Conservation (phyloP, 2,888 invertebrate species). For the Cryptus armator region DNA sequence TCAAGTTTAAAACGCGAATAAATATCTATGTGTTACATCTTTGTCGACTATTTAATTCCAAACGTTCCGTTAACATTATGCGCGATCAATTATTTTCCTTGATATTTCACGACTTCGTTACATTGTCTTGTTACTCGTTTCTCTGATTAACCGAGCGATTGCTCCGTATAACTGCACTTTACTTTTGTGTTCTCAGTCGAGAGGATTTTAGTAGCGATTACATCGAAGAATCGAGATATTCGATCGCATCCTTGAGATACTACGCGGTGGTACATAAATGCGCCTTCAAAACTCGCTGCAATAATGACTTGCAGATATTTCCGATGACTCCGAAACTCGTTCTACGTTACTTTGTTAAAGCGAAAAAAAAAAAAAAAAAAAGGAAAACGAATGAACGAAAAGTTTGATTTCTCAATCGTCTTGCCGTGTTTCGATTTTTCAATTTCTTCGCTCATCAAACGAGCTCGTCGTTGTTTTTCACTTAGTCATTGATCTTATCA, state of each 20-base stretch:
- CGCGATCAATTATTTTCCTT: constrained; percentile 62
- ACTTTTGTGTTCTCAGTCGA: constrained; percentile 47
- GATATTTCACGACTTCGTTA: constrained; percentile 65
- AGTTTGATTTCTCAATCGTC: constrained; percentile 48
- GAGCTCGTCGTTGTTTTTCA: constrained; percentile 1
- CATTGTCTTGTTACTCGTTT: constrained; percentile 47
- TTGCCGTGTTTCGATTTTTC: constrained; percentile 9
- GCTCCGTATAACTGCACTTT: constrained; percentile 44
- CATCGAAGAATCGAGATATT: constrained; percentile 62
- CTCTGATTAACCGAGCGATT: not conserved
- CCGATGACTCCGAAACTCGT: constrained; percentile 50
- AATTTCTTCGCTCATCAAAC: not conserved
- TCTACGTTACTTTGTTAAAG: constrained; percentile 23
- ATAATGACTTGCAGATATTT: constrained; percentile 46
- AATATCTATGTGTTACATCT: constrained; percentile 67
- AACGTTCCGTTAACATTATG: constrained; percentile 52
- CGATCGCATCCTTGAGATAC: constrained; percentile 54
- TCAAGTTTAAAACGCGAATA: constrained; percentile 45
- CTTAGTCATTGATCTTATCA: constrained; percentile 25
- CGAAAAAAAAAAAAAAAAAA: no score
- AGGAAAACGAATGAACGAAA: constrained; percentile 27
- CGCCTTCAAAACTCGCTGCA: constrained; percentile 30
- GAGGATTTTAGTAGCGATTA: constrained; percentile 45
- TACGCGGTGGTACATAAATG: constrained; percentile 2
- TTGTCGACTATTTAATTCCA: constrained; percentile 45